Percentiles rank a stretch among this genome's conserved stretches.
Conservation (phyloP, 1,140 invertebrate species). For the Atopsyche davidsoni region DNA sequence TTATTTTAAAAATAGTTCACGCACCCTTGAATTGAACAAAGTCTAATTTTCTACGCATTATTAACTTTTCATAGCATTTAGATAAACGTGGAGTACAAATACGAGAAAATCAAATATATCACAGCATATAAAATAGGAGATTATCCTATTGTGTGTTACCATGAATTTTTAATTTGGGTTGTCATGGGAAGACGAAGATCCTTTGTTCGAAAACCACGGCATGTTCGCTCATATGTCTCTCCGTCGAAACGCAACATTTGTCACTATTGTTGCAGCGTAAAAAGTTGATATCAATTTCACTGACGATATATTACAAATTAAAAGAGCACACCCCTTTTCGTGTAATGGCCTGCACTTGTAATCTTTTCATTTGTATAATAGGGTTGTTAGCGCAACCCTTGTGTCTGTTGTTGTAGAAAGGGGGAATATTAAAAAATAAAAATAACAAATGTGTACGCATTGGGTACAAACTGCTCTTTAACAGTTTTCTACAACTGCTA, state of each 20-base stretch:
- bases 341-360: background rate
- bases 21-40: background rate
- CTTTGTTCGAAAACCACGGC: slow-evolving; percentile 5
- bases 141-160: background rate
- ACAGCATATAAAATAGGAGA: background rate
- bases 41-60: background rate
- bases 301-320: slow-evolving; percentile 5
- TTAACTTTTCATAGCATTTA: slow-evolving; percentile 2
- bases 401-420: background rate
- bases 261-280: background rate
- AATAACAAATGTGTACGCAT: no score
- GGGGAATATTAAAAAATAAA: background rate
- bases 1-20: background rate
- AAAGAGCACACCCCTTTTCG: background rate
- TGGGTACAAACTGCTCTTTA: no score
- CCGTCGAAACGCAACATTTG: slow-evolving; percentile 8
- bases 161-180: slow-evolving; percentile 11
- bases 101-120: background rate
- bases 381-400: background rate
- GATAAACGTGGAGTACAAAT: slow-evolving; percentile 2
- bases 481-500: background rate
- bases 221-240: background rate
- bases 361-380: background rate
- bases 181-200: slow-evolving; percentile 16
- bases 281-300: slow-evolving; percentile 3